Percentiles rank a stretch among this genome's conserved stretches.
phyloP scores from a whole-genome alignment of 2,888 invertebrate species.

The Allolobophora icterica region DNA sequence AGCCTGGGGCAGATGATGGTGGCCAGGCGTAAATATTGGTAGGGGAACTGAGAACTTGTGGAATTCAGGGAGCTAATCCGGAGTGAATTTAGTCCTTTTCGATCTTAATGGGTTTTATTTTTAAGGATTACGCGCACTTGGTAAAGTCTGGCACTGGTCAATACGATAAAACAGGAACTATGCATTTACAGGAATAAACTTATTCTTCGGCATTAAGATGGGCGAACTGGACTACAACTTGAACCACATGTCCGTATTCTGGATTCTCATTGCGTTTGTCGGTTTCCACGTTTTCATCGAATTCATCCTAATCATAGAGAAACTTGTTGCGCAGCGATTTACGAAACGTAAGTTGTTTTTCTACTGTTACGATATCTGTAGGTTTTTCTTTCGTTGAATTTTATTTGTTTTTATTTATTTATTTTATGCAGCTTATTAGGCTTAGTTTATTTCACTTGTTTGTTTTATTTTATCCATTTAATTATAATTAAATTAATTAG shows the following conservation, averaged over 20 bases:
- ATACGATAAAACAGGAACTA: background rate
- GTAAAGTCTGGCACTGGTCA: too few relatives aligned
- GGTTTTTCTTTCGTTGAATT: background rate
- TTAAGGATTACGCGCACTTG: too few relatives aligned
- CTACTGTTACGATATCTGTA: background rate
- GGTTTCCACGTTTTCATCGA: conserved; percentile 26
- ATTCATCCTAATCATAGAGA: conserved; percentile 12
- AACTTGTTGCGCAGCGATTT: background rate
- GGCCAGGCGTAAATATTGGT: too few relatives aligned
- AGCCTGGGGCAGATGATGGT: too few relatives aligned
- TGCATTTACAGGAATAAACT: background rate
- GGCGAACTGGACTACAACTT: background rate
- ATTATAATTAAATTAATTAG: too few relatives aligned
- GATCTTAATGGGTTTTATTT: too few relatives aligned
- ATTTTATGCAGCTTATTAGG: too few relatives aligned
- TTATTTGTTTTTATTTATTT: background rate
- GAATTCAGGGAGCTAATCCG: too few relatives aligned
- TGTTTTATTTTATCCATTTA: too few relatives aligned
- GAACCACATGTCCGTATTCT: conserved; percentile 27
- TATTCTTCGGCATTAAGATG: conserved; percentile 33
- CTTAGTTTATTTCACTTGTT: background rate
- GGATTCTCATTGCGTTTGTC: conserved; percentile 30
- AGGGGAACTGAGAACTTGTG: too few relatives aligned
- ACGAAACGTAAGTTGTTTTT: background rate
- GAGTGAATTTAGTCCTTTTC: too few relatives aligned